phyloP scores from a whole-genome alignment of 2,888 invertebrate species.

The Schizotus pectinicornis region DNA sequence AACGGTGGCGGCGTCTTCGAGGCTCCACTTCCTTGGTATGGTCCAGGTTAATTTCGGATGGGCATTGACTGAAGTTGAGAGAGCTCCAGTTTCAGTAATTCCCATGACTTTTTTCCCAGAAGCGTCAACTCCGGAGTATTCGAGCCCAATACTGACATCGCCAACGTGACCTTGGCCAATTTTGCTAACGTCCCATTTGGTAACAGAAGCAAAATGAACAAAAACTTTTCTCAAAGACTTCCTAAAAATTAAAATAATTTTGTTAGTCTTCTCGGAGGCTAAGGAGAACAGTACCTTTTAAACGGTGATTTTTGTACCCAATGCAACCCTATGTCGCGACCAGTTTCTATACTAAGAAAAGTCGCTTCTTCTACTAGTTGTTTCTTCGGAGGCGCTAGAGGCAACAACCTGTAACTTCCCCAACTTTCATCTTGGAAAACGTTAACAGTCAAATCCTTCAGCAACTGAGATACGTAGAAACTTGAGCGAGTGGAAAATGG shows the following conservation, averaged over 20 bases:
- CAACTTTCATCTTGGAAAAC: conserved; percentile 37
- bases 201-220: conserved; percentile 10
- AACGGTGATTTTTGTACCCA: conserved; percentile 73
- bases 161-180: conserved; percentile 90
- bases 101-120: conserved; percentile 59
- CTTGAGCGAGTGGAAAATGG: conserved; percentile 34
- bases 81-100: conserved; percentile 54
- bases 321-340: conserved; percentile 26
- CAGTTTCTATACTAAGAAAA: conserved; percentile 4
- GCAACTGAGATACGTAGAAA: conserved; percentile 37
- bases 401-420: conserved; percentile 42
- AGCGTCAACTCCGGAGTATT: conserved; percentile 67
- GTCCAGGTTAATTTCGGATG: conserved; percentile 60
- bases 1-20: conserved; percentile 71
- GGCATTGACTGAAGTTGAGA: conserved; percentile 62
- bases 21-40: conserved; percentile 63
- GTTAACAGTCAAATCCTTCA: conserved; percentile 40
- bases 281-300: conserved; percentile 19
- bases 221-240: not conserved
- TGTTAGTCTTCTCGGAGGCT: too few species aligned
- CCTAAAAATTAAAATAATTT: too few species aligned
- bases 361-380: conserved; percentile 60
- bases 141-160: conserved; percentile 85
- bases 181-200: conserved; percentile 63
- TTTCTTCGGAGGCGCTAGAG: conserved; percentile 20